Evolutionary conservation across 2,888 invertebrate genomes (phyloP).

Genomic region (Lasioglossum villosulum): DNA sequence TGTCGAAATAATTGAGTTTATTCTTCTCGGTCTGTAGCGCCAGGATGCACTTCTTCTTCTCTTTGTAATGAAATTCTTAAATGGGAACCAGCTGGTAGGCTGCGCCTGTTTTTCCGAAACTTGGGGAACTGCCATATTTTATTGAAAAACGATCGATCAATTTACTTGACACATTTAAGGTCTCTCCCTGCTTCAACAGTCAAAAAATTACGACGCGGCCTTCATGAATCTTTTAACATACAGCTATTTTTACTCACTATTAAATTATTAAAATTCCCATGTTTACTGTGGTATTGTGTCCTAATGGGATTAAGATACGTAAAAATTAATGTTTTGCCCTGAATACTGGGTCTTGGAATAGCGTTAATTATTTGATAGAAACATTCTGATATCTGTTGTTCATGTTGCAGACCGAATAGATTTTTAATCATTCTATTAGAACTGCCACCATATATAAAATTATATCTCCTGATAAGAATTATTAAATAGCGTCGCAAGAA

Average conservation of each 20-base stretch:
- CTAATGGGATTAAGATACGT: too few species aligned
- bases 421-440: too few species aligned
- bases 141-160: not conserved
- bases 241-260: not conserved
- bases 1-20: slow-evolving; percentile 78
- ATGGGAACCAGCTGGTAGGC: slow-evolving; percentile 12
- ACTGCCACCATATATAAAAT: too few species aligned
- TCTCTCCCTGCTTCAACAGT: not conserved
- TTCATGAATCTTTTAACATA: not conserved
- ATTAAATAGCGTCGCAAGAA: too few species aligned
- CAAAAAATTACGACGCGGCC: not conserved
- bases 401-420: too few species aligned
- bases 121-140: not conserved
- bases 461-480: too few species aligned
- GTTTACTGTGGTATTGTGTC: too few species aligned
- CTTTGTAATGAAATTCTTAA: slow-evolving; percentile 40
- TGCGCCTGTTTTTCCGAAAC: not conserved
- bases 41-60: slow-evolving; percentile 38
- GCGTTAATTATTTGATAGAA: too few species aligned
- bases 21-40: slow-evolving; percentile 59
- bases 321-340: too few species aligned
- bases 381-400: too few species aligned
- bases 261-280: not conserved
- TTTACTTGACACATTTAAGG: not conserved
- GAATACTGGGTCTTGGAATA: too few species aligned